Evolutionary conservation across 2,797 vertebrate genomes (phyloP), one percentile per base, ranked within the genome.

Genomic region (Clarias platycephalus): DNA sequence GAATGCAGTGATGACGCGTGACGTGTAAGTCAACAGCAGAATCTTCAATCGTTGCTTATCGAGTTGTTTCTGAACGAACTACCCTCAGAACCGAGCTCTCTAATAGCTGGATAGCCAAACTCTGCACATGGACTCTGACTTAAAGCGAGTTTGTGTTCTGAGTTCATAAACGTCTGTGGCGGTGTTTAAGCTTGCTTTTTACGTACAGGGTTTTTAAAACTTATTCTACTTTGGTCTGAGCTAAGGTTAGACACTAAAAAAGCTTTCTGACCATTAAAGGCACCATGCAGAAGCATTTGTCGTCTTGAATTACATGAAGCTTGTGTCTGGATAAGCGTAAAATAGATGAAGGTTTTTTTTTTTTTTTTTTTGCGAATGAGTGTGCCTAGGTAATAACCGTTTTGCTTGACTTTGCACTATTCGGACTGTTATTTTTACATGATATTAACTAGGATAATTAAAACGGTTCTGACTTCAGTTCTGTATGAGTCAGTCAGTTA

Each of bases 21-120:
- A 90, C 31, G 76, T 85, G 91, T 91, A 89, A 91, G 91, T 91
- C 60, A 60, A 16, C 22, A 28, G 7, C 49, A 3, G 71, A n/a
- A 37, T 37, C 6, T 64, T 18, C 9, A 40, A 37, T 64, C n/a
- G 4, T 15, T 40, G 67, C 13, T 72, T n/a, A 2, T 22, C 6
- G 18, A n/a, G 55, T 49, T 28, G 34, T 15, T 49, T 26, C 31
- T 67, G 20, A 34, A 34, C 1, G 6, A 40, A 53, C 12, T 83
- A 15, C 31, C 40, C 8, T 34, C 10, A 5, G 55, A 83, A 64
- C 70, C 26, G 24, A 49, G 5, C 40, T n/a, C 70, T 0, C 6
- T 24, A 18, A 67, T 18, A 34, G 64, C 28, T 34, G 66, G 31
- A 37, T 34, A 18, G 31, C 37, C 16, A 6, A 26, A 13, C 22